Evolutionary conservation across 2,113 vertebrate species (phyloP), one percentile per base, ranked within the genome.

Genomic region (Alaudala cheleensis): DNA sequence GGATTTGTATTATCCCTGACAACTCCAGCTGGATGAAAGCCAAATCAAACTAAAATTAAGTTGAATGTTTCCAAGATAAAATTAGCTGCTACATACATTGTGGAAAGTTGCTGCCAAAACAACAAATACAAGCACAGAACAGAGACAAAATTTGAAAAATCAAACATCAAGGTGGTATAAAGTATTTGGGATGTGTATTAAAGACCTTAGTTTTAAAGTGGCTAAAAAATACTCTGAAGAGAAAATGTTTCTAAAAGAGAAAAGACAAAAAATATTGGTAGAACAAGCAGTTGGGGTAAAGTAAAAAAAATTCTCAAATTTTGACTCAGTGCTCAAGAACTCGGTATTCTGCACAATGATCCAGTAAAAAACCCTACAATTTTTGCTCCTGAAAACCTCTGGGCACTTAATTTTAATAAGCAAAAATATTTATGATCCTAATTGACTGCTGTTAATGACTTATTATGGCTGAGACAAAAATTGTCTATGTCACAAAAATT

Each of bases 31-130:
- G 85, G 78, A 39, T 60, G n/a, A 56, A 88, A 94, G 66, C 42
- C 92, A 97, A 90, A 91, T 95, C n/a, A 83, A 95, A 58, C 47
- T 70, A 57, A 94, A 96, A 95, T 92, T 70, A 85, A 58, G 19
- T 82, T 85, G 61, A 57, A 69, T 77, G 22, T 51, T 51, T 90
- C 34, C 37, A 88, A 94, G 66, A 72, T 28, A 81, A 81, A 91
- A 82, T 19, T 40, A 80, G 40, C 42, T 73, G 21, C 61, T 77
- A 16, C 53, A 61, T 42, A 42, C 13, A 17, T 31, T 45, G 23
- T 50, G 69, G 65, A 86, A 95, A 69, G 11, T 67, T 72, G 42
- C 45, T 70, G 33, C 42, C 49, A 72, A 85, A 85, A 57, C 7
- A 87, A 61, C n/a, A 76, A 95, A 72, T 53, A 61, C 8, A 82